A percentile compares a stretch with the other conserved stretches of the same genome.
Evolutionary conservation across 2,888 invertebrate genomes (phyloP).

Genomic region (Drosophila atripex): DNA sequence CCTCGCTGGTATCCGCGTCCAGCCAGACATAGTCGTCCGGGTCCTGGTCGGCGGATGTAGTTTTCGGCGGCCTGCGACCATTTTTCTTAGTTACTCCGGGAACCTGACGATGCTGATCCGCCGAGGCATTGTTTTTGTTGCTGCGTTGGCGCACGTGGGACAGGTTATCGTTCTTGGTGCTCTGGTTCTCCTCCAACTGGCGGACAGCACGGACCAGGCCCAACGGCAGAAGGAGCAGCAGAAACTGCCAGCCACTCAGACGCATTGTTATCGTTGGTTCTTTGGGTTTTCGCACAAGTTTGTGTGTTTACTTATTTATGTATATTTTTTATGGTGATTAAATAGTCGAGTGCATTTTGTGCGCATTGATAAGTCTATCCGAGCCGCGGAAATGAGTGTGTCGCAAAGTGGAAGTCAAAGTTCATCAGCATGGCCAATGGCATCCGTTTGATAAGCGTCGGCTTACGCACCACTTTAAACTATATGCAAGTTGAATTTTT

Average conservation of each 20-base stretch:
- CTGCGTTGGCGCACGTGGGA: constrained; percentile 31
- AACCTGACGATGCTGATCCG: constrained; percentile 18
- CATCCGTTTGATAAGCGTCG: constrained; percentile 30
- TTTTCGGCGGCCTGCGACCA: constrained; percentile 24
- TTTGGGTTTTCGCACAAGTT: constrained; percentile 25
- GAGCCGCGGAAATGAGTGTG: constrained; percentile 31
- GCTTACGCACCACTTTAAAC: constrained; percentile 17
- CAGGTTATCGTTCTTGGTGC: constrained; percentile 25
- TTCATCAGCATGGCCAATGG: constrained; percentile 33
- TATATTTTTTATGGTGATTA: constrained; percentile 14
- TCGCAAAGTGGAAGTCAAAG: constrained; percentile 34
- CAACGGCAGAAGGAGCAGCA: constrained; percentile 34
- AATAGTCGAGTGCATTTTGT: constrained; percentile 47
- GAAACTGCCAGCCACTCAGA: constrained; percentile 19
- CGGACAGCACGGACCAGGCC: constrained; percentile 40
- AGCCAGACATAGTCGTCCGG: constrained; percentile 60
- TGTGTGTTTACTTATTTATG: background rate
- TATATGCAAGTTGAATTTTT: constrained; percentile 13
- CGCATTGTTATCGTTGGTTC: constrained; percentile 34
- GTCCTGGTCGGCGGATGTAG: constrained; percentile 11
- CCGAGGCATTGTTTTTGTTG: constrained; percentile 40
- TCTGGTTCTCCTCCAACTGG: constrained; percentile 45
- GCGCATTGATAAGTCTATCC: constrained; percentile 28
- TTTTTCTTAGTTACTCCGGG: constrained; percentile 19
- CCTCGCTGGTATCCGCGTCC: constrained; percentile 56